Evolutionary conservation across 2,888 invertebrate species (phyloP).

Genomic region (Alentia gelatinosa): DNA sequence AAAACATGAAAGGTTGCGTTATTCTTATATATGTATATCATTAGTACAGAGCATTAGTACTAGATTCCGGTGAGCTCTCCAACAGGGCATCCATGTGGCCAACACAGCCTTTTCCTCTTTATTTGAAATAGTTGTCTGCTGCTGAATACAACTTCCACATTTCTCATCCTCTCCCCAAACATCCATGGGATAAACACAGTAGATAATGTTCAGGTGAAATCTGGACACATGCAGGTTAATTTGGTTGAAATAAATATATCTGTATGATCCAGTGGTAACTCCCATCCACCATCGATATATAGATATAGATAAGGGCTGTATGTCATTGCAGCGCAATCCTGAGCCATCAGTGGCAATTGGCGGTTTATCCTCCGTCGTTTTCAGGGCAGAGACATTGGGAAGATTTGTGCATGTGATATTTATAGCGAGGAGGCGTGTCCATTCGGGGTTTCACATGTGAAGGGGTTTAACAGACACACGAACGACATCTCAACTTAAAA

Average conservation of each 20-base stretch:
- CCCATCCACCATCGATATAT: not conserved
- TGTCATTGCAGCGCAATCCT: not conserved
- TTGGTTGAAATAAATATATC: not conserved
- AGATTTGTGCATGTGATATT: not conserved
- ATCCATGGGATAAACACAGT: not conserved
- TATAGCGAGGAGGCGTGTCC: conserved; percentile 20
- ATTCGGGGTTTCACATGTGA: conserved; percentile 38
- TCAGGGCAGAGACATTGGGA: not conserved
- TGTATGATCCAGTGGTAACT: not conserved
- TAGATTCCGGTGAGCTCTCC: not conserved
- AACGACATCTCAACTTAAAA: conserved; percentile 32
- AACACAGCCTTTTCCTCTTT: not conserved
- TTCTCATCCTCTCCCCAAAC: not conserved
- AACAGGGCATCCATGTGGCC: not conserved
- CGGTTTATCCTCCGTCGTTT: not conserved
- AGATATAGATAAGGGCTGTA: not conserved
- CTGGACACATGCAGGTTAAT: not conserved
- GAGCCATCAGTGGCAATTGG: not conserved
- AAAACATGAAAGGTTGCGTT: no score
- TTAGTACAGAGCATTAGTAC: not conserved
- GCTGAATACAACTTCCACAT: not conserved
- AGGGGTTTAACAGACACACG: conserved; percentile 15
- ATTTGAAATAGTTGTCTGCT: not conserved
- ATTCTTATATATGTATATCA: no score
- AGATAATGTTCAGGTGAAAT: not conserved